Percentiles rank a stretch among this genome's conserved stretches.
These are phyloP conservation scores for Cynocephalus volans DNA, from an alignment of 2,113 vertebrate species.

Conservation along the genomic window DNA sequence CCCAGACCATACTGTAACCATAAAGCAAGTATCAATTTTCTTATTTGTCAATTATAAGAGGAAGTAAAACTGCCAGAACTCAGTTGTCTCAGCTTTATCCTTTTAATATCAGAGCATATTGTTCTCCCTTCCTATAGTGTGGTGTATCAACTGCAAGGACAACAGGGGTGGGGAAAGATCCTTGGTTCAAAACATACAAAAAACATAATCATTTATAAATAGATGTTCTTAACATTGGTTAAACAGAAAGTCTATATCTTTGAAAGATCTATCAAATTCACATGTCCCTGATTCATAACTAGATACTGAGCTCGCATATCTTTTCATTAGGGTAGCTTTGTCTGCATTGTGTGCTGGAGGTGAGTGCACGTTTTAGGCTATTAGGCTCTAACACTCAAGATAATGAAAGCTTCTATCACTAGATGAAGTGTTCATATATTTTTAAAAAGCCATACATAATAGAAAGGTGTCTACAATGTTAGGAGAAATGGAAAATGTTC, in stretches of 20 bases:
- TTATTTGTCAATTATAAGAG: not conserved
- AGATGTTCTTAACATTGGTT: not conserved
- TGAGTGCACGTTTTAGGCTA: not conserved
- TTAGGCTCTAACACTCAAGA: not conserved
- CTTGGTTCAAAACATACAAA: not conserved
- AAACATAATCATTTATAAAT: not conserved
- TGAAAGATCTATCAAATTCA: not conserved
- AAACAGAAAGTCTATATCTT: not conserved
- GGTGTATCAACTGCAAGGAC: not conserved
- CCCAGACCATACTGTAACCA: no score
- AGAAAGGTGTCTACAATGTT: not conserved
- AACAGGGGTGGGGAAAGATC: not conserved
- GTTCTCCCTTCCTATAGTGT: not conserved
- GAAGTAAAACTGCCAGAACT: not conserved
- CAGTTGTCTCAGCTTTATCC: not conserved
- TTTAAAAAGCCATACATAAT: not conserved
- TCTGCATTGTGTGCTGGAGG: accelerated
- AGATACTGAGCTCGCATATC: accelerated
- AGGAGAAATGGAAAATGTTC: not conserved
- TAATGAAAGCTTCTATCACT: not conserved
- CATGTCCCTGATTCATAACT: not conserved
- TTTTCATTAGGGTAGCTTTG: not conserved
- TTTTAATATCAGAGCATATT: not conserved
- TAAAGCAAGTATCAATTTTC: no score
- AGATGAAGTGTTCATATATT: constrained; percentile 1